Evolutionary conservation across 2,113 vertebrate genomes (phyloP).

Genomic region (Leucopternis melanops): DNA sequence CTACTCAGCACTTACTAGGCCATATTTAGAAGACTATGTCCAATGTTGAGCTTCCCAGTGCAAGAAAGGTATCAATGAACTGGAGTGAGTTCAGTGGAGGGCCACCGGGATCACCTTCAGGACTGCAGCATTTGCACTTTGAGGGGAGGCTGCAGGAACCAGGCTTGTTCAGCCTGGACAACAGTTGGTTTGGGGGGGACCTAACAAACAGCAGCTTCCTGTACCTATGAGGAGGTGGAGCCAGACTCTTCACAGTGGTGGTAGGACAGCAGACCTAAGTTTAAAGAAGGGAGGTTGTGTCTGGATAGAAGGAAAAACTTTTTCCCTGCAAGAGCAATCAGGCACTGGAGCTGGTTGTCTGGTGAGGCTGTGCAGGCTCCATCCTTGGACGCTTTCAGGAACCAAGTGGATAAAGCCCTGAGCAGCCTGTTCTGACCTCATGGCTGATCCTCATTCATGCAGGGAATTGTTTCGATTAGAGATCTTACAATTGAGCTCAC

Average conservation of each 20-base stretch:
- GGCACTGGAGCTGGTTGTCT: neutral
- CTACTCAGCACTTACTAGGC: neutral
- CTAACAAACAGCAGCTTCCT: neutral
- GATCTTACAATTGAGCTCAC: neutral
- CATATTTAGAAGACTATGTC: neutral
- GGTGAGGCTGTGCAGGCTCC: neutral
- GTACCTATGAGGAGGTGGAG: neutral
- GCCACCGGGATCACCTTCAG: accelerated
- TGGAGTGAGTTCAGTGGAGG: accelerated
- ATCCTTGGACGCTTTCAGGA: neutral
- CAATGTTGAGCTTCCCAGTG: neutral
- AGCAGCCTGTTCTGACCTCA: neutral
- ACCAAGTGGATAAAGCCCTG: neutral
- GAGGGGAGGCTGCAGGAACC: neutral
- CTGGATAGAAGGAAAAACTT: neutral
- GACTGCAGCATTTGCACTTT: neutral
- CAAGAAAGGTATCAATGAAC: neutral
- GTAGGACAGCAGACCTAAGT: neutral
- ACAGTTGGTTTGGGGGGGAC: neutral
- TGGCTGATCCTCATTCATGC: neutral
- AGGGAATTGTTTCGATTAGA: neutral
- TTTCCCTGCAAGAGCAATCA: neutral
- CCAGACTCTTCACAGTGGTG: neutral
- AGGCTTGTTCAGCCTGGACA: neutral
- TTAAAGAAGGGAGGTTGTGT: neutral